Evolutionary conservation across 1,140 invertebrate species (phyloP), one percentile per base, ranked within the genome.

Genomic region (Drusus annulatus): DNA sequence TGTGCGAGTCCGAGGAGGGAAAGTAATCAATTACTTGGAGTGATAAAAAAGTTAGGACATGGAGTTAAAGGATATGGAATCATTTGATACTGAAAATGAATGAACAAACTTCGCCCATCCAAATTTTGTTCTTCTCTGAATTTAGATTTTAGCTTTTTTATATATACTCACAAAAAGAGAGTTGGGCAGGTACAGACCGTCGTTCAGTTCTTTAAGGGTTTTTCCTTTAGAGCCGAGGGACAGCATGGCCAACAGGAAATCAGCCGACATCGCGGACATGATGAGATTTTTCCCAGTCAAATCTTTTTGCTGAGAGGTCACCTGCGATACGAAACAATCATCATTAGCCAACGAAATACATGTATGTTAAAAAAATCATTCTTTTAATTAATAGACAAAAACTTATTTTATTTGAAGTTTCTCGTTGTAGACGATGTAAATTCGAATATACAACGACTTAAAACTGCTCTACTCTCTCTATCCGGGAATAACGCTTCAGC

Each of bases 211-310:
- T 0, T 86, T 58, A 6, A 88, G 88, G 0, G 93, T 92, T 16
- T 86, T 80, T 10, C 89, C 90, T 16, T 78, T 84, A 8, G 93
- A 88, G 4, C 92, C 93, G 21, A 90, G 76, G 7, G 87, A 90
- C 50, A 91, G 86, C 86, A 94, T 87, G 1, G 91, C 90, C 31
- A 93, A 84, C 21, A 91, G 88, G 23, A 89, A 89, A 36, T 91
- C 84, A 31, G 92, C 86, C 56, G 92, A 93, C 52, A 92, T 86
- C 3, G 92, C 91, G 3, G 93, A 93, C 81, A 88, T 88, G 54
- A 93, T 86, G 2, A 93, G 75, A 85, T 93, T 94, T 36, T 87
- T 78, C 25, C 84, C 73, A 2, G 86, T 84, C 15, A 78, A 84
- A 13, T 31, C 5, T 58, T 63, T 56, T n/a, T 1, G n/a, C 5